Conservation (phyloP, 1,140 invertebrate species). For the Saccostrea cuccullata region DNA sequence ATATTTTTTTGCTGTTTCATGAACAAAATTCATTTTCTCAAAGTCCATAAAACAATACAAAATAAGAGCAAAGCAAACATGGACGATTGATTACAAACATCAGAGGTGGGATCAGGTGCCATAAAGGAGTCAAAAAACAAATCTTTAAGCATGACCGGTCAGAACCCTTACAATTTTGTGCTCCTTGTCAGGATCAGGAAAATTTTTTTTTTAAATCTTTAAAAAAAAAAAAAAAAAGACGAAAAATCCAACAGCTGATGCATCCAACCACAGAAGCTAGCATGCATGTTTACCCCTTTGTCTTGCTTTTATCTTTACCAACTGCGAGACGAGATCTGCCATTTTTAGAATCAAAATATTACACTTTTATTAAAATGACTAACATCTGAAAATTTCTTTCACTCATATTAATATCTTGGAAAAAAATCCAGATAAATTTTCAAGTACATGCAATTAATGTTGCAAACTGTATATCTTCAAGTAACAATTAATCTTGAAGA, state of each 20-base stretch:
- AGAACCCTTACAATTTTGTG: too few relatives aligned
- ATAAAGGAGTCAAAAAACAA: too few relatives aligned
- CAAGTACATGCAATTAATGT: neutral
- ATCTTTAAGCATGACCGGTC: too few relatives aligned
- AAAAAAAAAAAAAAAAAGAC: neutral
- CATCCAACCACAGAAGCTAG: neutral
- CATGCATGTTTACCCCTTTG: slow-evolving; percentile 30
- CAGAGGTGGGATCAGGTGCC: too few relatives aligned
- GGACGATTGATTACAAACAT: too few relatives aligned
- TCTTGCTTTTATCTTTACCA: slow-evolving; percentile 23
- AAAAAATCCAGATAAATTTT: neutral
- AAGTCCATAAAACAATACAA: too few relatives aligned
- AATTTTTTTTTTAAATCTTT: neutral
- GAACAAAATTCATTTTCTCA: too few relatives aligned
- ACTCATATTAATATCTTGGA: neutral
- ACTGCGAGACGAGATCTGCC: slow-evolving; percentile 20
- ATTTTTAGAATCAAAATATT: neutral
- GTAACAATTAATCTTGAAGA: neutral
- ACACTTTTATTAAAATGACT: neutral
- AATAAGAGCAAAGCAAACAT: too few relatives aligned
- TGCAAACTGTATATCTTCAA: neutral
- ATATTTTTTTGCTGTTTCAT: too few relatives aligned
- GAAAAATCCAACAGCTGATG: neutral
- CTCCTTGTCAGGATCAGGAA: too few relatives aligned
- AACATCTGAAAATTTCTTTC: neutral